Conservation (phyloP, 2,888 invertebrate genomes). For the Leptinotarsa tumamoca region DNA sequence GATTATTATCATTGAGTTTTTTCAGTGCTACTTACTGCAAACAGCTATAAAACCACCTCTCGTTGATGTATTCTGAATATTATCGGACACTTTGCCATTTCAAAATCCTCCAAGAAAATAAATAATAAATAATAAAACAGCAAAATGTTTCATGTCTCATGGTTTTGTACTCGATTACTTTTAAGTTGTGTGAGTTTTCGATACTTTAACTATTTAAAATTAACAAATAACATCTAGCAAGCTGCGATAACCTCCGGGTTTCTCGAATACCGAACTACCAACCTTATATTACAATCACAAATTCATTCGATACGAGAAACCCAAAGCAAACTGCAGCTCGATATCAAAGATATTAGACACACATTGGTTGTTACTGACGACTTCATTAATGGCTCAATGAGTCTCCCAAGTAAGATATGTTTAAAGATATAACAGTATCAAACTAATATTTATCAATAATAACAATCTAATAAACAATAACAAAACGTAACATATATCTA, state of each 20-base stretch:
- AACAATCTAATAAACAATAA: conserved; percentile 16
- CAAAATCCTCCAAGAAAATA: conserved; percentile 27
- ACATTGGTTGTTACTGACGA: conserved; percentile 2
- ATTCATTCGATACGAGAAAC: conserved; percentile 40
- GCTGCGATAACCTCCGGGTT: conserved; percentile 27
- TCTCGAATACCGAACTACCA: conserved; percentile 40
- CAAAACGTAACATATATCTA: conserved; percentile 11
- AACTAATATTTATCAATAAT: background rate
- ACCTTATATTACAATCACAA: conserved; percentile 50
- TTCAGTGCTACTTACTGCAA: background rate
- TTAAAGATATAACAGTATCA: conserved; percentile 9
- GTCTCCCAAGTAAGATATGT: conserved; percentile 10
- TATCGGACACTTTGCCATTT: conserved; percentile 36
- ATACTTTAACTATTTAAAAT: conserved; percentile 36
- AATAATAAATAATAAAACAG: conserved; percentile 35
- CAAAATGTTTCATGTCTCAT: conserved; percentile 30
- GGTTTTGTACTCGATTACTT: conserved; percentile 40
- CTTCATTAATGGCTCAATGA: background rate
- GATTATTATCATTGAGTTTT: too few species aligned
- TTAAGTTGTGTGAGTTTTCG: conserved; percentile 39
- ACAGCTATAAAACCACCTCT: conserved; percentile 12
- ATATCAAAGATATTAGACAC: conserved; percentile 23
- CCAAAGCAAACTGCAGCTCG: conserved; percentile 27
- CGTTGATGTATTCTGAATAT: conserved; percentile 34
- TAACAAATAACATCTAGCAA: conserved; percentile 42